Evolutionary conservation across 2,797 vertebrate genomes (phyloP).

Genomic region (Enteromius afrohamiltoni): DNA sequence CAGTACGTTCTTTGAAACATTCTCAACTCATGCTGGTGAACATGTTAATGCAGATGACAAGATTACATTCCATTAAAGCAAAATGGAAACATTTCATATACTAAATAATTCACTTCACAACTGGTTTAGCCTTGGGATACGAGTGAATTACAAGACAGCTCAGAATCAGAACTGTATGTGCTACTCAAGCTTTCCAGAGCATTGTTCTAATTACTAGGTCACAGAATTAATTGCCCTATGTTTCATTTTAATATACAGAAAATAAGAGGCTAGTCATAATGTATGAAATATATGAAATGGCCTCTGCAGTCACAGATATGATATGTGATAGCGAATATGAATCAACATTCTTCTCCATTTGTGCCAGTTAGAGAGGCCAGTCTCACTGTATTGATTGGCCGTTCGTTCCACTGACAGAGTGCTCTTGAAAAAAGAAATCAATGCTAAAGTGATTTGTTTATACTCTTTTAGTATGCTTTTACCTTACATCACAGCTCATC

Average conservation of each 20-base stretch:
- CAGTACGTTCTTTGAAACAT: background rate
- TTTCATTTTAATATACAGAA: background rate
- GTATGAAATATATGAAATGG: conserved; percentile 4
- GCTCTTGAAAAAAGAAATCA: conserved; percentile 69
- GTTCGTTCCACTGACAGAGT: conserved; percentile 67
- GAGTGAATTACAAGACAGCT: background rate
- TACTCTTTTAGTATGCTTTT: conserved; percentile 54
- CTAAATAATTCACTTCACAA: background rate
- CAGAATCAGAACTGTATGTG: background rate
- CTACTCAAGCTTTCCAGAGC: background rate
- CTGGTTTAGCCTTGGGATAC: background rate
- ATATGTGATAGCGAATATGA: conserved; percentile 53
- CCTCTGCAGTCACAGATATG: conserved; percentile 49
- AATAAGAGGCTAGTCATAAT: background rate
- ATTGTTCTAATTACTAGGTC: background rate
- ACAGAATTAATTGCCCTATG: background rate
- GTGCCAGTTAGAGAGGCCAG: conserved; percentile 51
- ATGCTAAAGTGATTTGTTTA: conserved; percentile 73
- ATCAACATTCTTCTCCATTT: conserved; percentile 56
- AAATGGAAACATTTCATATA: background rate
- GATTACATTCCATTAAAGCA: background rate
- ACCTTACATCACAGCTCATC: conserved; percentile 56
- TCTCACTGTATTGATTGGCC: conserved; percentile 66
- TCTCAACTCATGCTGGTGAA: background rate
- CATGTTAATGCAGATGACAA: background rate